phyloP scores from a whole-genome alignment of 2,797 vertebrate species.

The Melopsittacus undulatus region DNA sequence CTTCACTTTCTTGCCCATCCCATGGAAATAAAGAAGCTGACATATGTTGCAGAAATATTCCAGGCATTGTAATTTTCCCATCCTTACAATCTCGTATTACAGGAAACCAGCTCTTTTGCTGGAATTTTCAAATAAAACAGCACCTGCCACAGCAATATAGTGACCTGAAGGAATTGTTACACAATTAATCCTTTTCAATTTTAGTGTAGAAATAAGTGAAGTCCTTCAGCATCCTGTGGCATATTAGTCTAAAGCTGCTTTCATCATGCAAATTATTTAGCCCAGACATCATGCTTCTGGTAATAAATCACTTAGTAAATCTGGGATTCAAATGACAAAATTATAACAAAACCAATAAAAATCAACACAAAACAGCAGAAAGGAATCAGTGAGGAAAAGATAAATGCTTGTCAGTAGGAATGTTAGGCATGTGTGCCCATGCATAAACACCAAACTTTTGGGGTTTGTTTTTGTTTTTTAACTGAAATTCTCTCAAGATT shows the following conservation, averaged over 20 bases:
- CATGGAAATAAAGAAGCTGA: not conserved
- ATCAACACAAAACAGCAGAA: not conserved
- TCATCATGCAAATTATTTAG: not conserved
- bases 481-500: conserved; percentile 29
- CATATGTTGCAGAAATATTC: not conserved
- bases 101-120: not conserved
- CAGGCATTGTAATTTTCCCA: not conserved
- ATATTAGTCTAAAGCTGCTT: not conserved
- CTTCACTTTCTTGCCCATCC: not conserved
- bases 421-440: not conserved
- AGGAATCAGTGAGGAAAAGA: not conserved
- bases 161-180: not conserved
- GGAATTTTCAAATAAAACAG: not conserved
- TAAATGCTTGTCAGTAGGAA: not conserved
- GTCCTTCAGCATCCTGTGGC: not conserved
- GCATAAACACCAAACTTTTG: not conserved
- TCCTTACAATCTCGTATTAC: not conserved
- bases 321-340: not conserved
- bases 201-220: not conserved
- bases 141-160: not conserved
- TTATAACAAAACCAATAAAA: not conserved
- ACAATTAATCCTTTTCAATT: not conserved
- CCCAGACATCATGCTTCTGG: not conserved
- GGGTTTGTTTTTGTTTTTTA: not conserved
- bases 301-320: not conserved